These are phyloP conservation scores for Rhynchonycteris naso DNA, from an alignment of 2,797 vertebrate genomes.

Conservation along the genomic window DNA sequence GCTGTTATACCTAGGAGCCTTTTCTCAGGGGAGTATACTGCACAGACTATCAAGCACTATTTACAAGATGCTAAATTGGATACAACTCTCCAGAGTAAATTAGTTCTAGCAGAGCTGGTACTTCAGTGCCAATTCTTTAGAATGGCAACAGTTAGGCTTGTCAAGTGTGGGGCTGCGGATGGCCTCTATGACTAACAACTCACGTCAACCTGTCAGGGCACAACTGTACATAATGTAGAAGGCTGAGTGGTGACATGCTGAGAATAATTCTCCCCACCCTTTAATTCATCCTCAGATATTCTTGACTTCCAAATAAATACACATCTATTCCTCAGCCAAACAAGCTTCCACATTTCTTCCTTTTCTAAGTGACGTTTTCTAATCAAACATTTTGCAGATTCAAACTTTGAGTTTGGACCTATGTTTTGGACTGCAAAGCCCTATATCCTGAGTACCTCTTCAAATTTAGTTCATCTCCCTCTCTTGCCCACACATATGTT, in stretches of 20 bases:
- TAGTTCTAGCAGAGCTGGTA: background rate
- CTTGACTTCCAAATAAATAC: background rate
- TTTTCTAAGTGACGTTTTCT: constrained; percentile 3
- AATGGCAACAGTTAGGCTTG: constrained; percentile 22
- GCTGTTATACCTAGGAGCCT: background rate
- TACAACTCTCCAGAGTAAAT: background rate
- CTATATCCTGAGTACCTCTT: background rate
- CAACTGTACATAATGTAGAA: background rate
- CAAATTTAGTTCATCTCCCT: background rate
- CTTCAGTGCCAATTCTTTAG: background rate
- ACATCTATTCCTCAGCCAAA: background rate
- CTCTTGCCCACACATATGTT: background rate
- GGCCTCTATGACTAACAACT: background rate
- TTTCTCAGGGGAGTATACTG: background rate
- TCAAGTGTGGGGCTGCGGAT: background rate
- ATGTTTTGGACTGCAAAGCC: background rate
- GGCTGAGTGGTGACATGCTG: background rate
- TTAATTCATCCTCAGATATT: constrained; percentile 15
- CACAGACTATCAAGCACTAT: background rate
- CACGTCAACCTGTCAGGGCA: background rate
- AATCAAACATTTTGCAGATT: background rate
- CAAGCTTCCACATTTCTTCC: background rate
- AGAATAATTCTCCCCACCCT: background rate
- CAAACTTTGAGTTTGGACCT: background rate
- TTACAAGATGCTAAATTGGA: constrained; percentile 29